Percentiles rank a stretch among this genome's conserved stretches.
phyloP scores from a whole-genome alignment of 2,888 invertebrate genomes.

The Orchesella flavescens region DNA sequence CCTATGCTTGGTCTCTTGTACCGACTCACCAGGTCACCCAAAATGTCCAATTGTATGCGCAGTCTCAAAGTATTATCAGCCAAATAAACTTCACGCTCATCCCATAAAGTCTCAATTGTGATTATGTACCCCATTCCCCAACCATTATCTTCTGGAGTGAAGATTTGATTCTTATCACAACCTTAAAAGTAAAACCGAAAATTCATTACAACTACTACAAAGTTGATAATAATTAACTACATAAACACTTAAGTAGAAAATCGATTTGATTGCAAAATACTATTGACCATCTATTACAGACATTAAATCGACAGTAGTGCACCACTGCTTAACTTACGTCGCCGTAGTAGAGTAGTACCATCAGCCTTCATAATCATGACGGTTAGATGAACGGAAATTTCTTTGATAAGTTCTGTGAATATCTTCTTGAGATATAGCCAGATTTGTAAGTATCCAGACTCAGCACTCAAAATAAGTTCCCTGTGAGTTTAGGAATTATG shows the following conservation, averaged over 20 bases:
- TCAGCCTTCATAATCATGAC: conserved; percentile 63
- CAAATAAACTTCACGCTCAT: conserved; percentile 61
- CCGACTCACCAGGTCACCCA: conserved; percentile 62
- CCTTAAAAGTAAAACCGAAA: conserved; percentile 28
- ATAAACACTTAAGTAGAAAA: not conserved
- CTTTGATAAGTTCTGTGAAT: conserved; percentile 50
- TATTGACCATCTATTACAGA: not conserved
- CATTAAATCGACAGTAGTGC: not conserved
- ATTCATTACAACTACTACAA: not conserved
- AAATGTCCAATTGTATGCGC: conserved; percentile 66
- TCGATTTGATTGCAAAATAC: not conserved
- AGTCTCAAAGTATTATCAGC: conserved; percentile 62
- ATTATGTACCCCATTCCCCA: conserved; percentile 66
- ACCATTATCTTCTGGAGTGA: conserved; percentile 64
- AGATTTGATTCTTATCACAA: conserved; percentile 64
- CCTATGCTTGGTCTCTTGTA: conserved; percentile 41
- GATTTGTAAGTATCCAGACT: conserved; percentile 63
- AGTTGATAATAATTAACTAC: not conserved
- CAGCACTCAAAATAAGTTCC: conserved; percentile 52
- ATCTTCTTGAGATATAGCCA: conserved; percentile 65
- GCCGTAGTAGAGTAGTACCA: conserved; percentile 50
- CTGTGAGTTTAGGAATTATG: not conserved
- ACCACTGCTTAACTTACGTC: conserved; percentile 43
- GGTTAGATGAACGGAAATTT: conserved; percentile 56
- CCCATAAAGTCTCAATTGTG: conserved; percentile 64